These are phyloP conservation scores for Agonum fuliginosum DNA, from an alignment of 2,888 invertebrate genomes.

Conservation along the genomic window DNA sequence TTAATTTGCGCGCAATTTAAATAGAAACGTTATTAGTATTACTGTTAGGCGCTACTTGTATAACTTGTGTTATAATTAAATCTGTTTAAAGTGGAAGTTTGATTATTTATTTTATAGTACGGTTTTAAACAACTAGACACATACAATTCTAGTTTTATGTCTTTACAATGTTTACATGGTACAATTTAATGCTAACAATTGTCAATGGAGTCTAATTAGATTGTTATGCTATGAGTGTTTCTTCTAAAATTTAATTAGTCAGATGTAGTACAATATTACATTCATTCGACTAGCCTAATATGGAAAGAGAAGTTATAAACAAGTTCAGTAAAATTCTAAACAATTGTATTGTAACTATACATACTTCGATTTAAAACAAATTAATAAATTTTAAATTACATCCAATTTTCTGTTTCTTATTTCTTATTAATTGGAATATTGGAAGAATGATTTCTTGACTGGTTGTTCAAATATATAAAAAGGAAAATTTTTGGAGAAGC, in stretches of 20 bases:
- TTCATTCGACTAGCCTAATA: too few species aligned
- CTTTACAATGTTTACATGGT: background rate
- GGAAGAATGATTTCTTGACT: too few species aligned
- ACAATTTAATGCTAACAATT: background rate
- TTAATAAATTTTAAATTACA: too few species aligned
- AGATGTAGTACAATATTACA: too few species aligned
- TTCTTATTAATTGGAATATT: too few species aligned
- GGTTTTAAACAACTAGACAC: conserved; percentile 21
- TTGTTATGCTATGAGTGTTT: background rate
- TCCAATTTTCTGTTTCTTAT: too few species aligned
- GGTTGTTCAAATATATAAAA: too few species aligned
- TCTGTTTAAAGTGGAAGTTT: conserved; percentile 14
- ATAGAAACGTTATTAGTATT: background rate
- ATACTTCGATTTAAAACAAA: too few species aligned
- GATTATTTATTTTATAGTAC: conserved; percentile 20
- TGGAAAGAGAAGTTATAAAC: too few species aligned
- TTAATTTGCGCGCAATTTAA: background rate
- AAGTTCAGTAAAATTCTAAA: too few species aligned
- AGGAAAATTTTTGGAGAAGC: too few species aligned
- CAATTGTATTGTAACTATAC: too few species aligned
- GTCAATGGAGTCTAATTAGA: background rate
- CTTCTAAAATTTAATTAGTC: background rate
- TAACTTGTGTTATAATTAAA: conserved; percentile 23
- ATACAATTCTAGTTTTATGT: conserved; percentile 20
- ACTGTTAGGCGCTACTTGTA: background rate